Base-by-base conservation (phyloP, 1,140 invertebrate genomes). In the Solenopsis invicta region DNA sequence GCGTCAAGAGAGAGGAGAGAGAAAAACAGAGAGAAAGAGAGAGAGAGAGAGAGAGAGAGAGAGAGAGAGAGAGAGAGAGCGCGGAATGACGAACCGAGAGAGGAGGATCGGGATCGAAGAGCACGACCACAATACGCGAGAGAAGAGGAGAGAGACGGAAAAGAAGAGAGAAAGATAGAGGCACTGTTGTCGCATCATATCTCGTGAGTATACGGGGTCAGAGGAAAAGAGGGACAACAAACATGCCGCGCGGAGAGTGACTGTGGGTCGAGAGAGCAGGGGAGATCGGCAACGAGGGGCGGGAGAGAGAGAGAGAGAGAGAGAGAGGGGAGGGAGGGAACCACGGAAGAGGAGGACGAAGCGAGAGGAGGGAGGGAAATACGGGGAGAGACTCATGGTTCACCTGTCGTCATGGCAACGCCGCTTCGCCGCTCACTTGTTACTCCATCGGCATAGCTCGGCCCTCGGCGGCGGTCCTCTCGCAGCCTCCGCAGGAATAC, bases 361-460 rank as follows among this genome's bases (percentile, higher is more conserved):
- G 67, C 18, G 4, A 41, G 41, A 4, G 78, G 56, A 59, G 59
- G 59, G 62, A 75, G 41, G 45, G 18, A 52, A 71, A 18, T n/a
- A 52, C 41, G 24, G 87, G 66, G 89, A 87, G 59, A 85, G 82
- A 82, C 89, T 91, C 92, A 88, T 94, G 92, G 94, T 94, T 95
- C 94, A 95, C 94, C 94, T 95, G 94, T 95, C 94, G 94, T 95
- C 94, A 95, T 95, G 94, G 94, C 94, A 95, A 95, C 94, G 92
- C 94, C 92, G 94, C 94, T 94, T 94, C 91, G 92, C 94, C 94
- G 94, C 94, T 95, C 94, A 95, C 94, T 95, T 94, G 94, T 95
- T 95, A 95, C 94, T 95, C 94, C 94, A 95, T 94, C 94, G 93
- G 94, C 92, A 90, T 92, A 92, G 91, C 92, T 90, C 87, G 91